These are phyloP conservation scores for Caenorhabditis briggsae DNA, from an alignment of 1,140 invertebrate genomes.

Conservation along the genomic window DNA sequence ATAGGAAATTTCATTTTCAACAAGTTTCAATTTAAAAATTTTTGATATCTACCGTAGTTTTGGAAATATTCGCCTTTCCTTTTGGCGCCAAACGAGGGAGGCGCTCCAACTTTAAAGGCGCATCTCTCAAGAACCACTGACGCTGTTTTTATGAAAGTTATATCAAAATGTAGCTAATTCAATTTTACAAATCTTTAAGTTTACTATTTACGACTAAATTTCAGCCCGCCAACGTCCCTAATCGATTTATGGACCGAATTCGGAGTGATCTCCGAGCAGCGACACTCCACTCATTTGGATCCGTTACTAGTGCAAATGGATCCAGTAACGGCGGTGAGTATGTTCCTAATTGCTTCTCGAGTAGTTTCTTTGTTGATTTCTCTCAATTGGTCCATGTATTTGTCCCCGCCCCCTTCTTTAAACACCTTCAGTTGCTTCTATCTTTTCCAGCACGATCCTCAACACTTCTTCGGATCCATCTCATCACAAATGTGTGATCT, in stretches of 20 bases:
- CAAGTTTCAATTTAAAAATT: too few relatives aligned
- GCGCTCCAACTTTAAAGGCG: too few relatives aligned
- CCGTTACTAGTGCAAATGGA: slow-evolving; percentile 65
- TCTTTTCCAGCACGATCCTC: slow-evolving; percentile 65
- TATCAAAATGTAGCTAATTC: too few relatives aligned
- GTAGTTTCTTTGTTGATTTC: background rate
- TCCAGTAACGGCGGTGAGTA: slow-evolving; percentile 17
- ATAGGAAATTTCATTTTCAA: too few relatives aligned
- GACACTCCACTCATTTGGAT: slow-evolving; percentile 62
- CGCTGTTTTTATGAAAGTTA: too few relatives aligned
- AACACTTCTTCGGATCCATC: slow-evolving; percentile 70
- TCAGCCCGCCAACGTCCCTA: slow-evolving; percentile 69
- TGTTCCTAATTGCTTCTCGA: background rate
- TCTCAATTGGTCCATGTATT: background rate
- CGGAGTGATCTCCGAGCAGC: slow-evolving; percentile 70
- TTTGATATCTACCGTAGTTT: too few relatives aligned
- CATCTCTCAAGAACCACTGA: too few relatives aligned
- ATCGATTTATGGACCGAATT: slow-evolving; percentile 76
- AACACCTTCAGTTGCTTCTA: background rate
- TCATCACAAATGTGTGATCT: slow-evolving; percentile 70
- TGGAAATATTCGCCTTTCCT: too few relatives aligned
- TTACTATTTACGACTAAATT: too few relatives aligned
- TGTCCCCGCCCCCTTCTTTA: background rate
- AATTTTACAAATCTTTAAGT: too few relatives aligned
- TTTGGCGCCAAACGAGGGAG: too few relatives aligned